These are phyloP conservation scores for Frieseomelitta varia DNA, from an alignment of 1,140 invertebrate species.

Conservation along the genomic window DNA sequence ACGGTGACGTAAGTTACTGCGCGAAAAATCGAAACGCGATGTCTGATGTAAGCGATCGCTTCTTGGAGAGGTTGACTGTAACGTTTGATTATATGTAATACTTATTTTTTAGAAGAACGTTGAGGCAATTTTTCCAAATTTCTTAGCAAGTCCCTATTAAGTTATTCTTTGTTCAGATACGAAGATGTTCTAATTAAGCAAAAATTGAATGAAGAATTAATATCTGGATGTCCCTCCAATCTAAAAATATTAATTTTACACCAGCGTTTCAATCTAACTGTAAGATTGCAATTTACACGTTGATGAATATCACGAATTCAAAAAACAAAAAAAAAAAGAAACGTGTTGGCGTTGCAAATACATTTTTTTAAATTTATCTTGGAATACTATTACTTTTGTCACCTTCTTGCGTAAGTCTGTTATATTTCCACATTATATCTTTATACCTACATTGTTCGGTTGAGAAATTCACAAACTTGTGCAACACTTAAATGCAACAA, in stretches of 20 bases:
- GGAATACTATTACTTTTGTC: too few species aligned
- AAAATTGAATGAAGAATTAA: background rate
- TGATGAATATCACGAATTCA: too few species aligned
- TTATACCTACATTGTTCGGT: too few species aligned
- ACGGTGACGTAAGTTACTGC: constrained; percentile 27
- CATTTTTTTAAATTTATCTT: too few species aligned
- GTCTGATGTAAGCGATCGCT: background rate
- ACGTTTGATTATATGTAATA: background rate
- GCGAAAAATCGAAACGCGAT: constrained; percentile 26
- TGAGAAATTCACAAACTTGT: too few species aligned
- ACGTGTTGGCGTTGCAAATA: too few species aligned
- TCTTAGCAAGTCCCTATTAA: background rate
- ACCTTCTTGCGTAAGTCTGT: too few species aligned
- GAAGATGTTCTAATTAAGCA: background rate
- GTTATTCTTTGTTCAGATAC: background rate
- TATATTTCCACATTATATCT: too few species aligned
- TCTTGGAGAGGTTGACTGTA: background rate
- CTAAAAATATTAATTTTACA: background rate
- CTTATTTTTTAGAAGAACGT: background rate
- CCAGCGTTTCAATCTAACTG: background rate
- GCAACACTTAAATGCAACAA: background rate
- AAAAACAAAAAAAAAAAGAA: too few species aligned
- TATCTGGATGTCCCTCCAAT: background rate
- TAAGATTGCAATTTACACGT: too few species aligned
- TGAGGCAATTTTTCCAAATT: background rate